Conservation (phyloP, 1,140 invertebrate species). For the Episyrphus balteatus region DNA sequence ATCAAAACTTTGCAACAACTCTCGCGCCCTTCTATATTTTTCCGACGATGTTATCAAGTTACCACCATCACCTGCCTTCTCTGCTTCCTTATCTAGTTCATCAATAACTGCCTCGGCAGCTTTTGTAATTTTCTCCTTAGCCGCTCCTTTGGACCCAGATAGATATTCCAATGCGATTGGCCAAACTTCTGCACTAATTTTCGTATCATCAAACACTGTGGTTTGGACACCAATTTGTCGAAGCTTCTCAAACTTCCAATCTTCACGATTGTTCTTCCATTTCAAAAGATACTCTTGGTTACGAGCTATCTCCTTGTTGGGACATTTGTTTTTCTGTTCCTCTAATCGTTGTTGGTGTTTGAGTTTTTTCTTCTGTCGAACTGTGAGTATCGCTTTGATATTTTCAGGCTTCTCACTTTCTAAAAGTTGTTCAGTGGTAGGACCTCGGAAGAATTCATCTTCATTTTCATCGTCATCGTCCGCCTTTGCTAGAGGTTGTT, state of each 20-base stretch:
- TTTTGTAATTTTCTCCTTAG: constrained; percentile 45
- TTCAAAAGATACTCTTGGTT: constrained; percentile 49
- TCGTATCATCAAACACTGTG: constrained; percentile 48
- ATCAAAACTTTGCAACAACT: constrained; percentile 39
- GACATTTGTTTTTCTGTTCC: constrained; percentile 16
- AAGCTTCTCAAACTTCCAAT: constrained; percentile 69
- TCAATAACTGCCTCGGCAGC: constrained; percentile 54
- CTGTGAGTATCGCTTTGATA: constrained; percentile 20
- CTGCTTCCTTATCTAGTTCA: constrained; percentile 45
- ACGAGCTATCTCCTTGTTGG: constrained; percentile 21
- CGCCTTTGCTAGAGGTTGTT: neutral
- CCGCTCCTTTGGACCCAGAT: constrained; percentile 51
- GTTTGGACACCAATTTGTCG: constrained; percentile 62
- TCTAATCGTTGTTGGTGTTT: constrained; percentile 27
- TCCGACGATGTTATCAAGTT: constrained; percentile 32
- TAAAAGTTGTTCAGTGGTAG: constrained; percentile 18
- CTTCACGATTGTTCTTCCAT: constrained; percentile 54
- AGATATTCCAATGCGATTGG: constrained; percentile 57
- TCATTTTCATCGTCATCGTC: constrained; percentile 6
- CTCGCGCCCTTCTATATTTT: constrained; percentile 41
- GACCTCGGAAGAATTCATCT: constrained; percentile 11
- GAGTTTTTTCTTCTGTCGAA: constrained; percentile 30
- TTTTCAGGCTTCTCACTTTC: constrained; percentile 30
- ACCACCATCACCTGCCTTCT: constrained; percentile 24
- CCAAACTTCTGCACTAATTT: constrained; percentile 49